Percentiles rank a stretch among this genome's conserved stretches.
These are phyloP conservation scores for Plutella xylostella DNA, from an alignment of 2,888 invertebrate species.

Conservation along the genomic window DNA sequence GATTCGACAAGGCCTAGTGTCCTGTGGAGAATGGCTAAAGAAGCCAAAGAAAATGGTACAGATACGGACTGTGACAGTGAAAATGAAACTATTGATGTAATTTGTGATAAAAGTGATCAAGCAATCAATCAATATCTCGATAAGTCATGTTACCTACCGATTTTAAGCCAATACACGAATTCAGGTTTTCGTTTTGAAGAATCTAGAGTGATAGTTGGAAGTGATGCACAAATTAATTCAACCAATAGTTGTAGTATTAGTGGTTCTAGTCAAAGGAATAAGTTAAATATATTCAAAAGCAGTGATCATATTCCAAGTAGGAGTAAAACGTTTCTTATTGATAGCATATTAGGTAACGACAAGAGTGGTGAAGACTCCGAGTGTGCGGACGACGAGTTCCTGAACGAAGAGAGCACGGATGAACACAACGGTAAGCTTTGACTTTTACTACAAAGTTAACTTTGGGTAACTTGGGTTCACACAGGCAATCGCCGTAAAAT, in stretches of 20 bases:
- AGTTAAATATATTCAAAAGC: not conserved
- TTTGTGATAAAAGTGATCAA: constrained; percentile 56
- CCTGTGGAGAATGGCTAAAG: constrained; percentile 25
- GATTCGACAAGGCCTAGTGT: constrained; percentile 24
- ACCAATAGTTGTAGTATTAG: constrained; percentile 19
- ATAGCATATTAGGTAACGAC: constrained; percentile 64
- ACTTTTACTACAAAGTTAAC: too few relatives aligned
- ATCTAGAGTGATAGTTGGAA: constrained; percentile 29
- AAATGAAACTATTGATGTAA: constrained; percentile 58
- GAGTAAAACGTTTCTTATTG: constrained; percentile 68
- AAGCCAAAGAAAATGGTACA: constrained; percentile 36
- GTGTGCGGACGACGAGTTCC: constrained; percentile 27
- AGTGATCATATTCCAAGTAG: constrained; percentile 15
- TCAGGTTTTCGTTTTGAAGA: constrained; percentile 37
- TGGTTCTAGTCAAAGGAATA: constrained; percentile 19
- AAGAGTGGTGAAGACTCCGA: constrained; percentile 28
- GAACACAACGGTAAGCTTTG: constrained; percentile 54
- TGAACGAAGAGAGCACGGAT: constrained; percentile 47
- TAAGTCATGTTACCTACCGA: constrained; percentile 23
- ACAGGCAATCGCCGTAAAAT: too few relatives aligned
- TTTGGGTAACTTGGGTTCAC: too few relatives aligned
- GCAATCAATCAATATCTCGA: constrained; percentile 22
- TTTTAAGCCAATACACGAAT: constrained; percentile 26
- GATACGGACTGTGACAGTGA: constrained; percentile 55
- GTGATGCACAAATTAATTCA: too few relatives aligned